Evolutionary conservation across 2,797 vertebrate genomes (phyloP).

Genomic region (Champsocephalus esox): DNA sequence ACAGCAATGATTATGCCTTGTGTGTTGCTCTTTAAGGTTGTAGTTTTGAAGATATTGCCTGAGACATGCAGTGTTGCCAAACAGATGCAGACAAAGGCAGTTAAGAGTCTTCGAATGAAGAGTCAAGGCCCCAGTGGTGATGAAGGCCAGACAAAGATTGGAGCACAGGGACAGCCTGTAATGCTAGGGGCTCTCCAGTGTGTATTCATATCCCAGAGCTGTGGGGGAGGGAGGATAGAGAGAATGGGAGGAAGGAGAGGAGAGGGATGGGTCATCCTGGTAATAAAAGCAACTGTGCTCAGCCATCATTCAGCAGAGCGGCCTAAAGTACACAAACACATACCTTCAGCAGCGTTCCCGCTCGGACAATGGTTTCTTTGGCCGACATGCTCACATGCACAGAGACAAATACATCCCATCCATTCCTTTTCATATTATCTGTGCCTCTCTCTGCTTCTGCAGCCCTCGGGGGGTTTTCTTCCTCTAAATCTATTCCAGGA

Average conservation of each 20-base stretch:
- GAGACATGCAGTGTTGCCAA: neutral
- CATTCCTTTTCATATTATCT: conserved; percentile 49
- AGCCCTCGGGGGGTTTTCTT: conserved; percentile 38
- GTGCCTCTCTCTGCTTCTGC: conserved; percentile 14
- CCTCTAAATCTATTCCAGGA: conserved; percentile 50
- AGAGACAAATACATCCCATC: conserved; percentile 31
- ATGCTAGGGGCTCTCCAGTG: conserved; percentile 47
- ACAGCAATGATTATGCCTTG: neutral
- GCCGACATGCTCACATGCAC: conserved; percentile 6
- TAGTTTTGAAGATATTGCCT: neutral
- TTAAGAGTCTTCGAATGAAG: conserved; percentile 4
- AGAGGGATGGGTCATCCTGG: conserved; percentile 22
- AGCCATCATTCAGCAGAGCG: conserved; percentile 33
- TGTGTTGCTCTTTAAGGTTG: neutral
- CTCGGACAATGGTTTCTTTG: conserved; percentile 17
- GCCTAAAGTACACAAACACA: conserved; percentile 14
- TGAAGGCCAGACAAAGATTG: conserved; percentile 39
- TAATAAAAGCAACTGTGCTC: conserved; percentile 43
- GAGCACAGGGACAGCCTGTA: conserved; percentile 15
- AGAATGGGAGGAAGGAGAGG: conserved; percentile 4
- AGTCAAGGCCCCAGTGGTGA: conserved; percentile 1
- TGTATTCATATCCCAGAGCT: conserved; percentile 46
- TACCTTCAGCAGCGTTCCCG: neutral
- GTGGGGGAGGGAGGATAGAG: conserved; percentile 1
- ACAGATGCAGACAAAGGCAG: neutral